Conservation (phyloP, 1,140 invertebrate genomes). For the Aphidius gifuensis region DNA sequence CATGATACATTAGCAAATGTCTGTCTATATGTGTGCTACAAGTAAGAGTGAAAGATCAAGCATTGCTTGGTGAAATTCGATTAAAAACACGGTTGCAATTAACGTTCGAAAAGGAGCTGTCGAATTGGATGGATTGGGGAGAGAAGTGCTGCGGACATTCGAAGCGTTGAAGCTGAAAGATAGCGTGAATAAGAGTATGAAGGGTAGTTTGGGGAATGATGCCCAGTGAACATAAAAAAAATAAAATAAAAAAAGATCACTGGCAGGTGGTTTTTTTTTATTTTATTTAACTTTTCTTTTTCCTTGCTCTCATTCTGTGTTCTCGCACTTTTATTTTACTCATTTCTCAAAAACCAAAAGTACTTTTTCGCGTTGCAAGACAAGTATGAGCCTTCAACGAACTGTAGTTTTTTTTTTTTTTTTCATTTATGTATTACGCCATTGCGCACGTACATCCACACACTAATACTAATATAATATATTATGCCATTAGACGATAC, state of each 20-base stretch:
- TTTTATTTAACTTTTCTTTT: constrained; percentile 2
- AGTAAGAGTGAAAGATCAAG: background rate
- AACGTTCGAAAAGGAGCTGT: constrained; percentile 22
- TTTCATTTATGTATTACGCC: constrained; percentile 24
- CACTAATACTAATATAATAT: background rate
- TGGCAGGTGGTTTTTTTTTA: no score
- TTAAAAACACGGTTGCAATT: constrained; percentile 27
- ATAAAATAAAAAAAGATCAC: no score
- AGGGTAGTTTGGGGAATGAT: background rate
- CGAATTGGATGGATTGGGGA: constrained; percentile 11
- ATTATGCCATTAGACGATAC: constrained; percentile 28
- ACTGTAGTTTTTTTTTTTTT: constrained; percentile 5
- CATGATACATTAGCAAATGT: no score
- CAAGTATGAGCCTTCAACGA: constrained; percentile 19
- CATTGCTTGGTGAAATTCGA: constrained; percentile 15
- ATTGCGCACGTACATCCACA: background rate
- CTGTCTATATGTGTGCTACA: background rate
- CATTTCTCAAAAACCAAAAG: constrained; percentile 1
- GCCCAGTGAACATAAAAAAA: no score
- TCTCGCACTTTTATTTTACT: constrained; percentile 2
- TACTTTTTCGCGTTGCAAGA: constrained; percentile 9
- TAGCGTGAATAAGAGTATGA: background rate
- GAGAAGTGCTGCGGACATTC: background rate
- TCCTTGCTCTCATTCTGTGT: background rate
- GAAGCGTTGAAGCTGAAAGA: background rate